Evolutionary conservation across 2,888 invertebrate genomes (phyloP), one percentile per base, ranked within the genome.

Genomic region (Sesamia inferens): DNA sequence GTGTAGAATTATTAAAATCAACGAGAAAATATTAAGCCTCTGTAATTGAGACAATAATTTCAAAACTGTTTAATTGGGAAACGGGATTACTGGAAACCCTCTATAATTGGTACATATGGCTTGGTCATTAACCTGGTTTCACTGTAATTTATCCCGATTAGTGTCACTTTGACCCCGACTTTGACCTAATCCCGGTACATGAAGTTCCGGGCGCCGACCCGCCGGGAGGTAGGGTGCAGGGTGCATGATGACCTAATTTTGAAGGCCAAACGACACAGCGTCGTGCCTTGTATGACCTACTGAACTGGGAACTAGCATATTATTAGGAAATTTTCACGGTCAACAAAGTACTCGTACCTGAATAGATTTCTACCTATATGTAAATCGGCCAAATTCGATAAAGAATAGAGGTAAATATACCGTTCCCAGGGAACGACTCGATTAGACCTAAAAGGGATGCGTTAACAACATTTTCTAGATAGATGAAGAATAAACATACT

Each of bases 161-260:
- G 11, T 47, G 24, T 24, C 11, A 31, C 11, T 31, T 16, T 0
- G 8, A 24, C 13, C 8, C 10, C n/a, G 16, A 59, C 19, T 16
- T 61, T 61, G 8, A 24, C 13, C 8, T 14, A 0, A 48, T 13
- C 22, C 19, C 31, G 48, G 51, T 76, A 55, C 66, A 57, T 22
- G 19, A 16, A 48, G 54, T 55, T 54, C 74, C 54, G 42, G 24
- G 14, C 10, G 42, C 42, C 55, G 16, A 31, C 31, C 31, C 39
- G 39, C 22, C 8, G 47, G 11, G 42, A n/a, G 5, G 42, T 2
- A 16, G 7, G 13, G 47, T 51, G 51, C 51, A 22, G 51, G 59
- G 10, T 80, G 48, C 31, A 65, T 22, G 7, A 14, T 51, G 76
- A 75, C 76, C 76, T 81, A 75, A 51, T 62, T 57, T 16, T 65